These are phyloP conservation scores for Burhinus bistriatus DNA, from an alignment of 2,113 vertebrate genomes.

Conservation along the genomic window DNA sequence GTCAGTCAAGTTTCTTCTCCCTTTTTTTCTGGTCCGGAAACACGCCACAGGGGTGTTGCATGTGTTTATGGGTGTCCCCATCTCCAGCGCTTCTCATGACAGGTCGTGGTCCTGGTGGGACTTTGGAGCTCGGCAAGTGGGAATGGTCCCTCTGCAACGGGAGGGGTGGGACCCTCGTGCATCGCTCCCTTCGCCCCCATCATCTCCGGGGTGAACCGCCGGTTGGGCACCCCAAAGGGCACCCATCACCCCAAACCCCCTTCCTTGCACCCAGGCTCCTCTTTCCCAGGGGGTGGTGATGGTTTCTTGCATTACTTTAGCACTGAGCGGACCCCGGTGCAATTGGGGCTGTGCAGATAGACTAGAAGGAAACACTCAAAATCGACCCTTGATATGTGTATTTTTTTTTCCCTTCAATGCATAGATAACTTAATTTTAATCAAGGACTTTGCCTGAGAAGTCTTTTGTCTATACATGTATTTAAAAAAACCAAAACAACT, in stretches of 20 bases:
- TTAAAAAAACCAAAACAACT: not conserved
- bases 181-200: not conserved
- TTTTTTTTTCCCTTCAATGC: not conserved
- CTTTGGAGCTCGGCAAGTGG: not conserved
- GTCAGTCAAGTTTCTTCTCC: not conserved
- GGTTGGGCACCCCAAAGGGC: not conserved
- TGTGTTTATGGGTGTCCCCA: not conserved
- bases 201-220: not conserved
- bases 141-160: not conserved
- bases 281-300: not conserved
- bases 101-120: not conserved
- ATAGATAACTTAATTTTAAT: not conserved
- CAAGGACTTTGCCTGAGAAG: not conserved
- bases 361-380: not conserved
- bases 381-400: not conserved
- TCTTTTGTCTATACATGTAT: not conserved
- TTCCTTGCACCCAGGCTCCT: not conserved
- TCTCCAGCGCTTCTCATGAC: not conserved
- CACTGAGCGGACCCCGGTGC: not conserved
- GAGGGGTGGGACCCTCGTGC: fast-evolving
- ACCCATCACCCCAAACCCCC: not conserved
- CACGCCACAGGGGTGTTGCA: fast-evolving
- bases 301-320: not conserved
- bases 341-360: not conserved
- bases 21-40: not conserved